These are phyloP conservation scores for Microplitis demolitor DNA, from an alignment of 1,140 invertebrate genomes.

Conservation along the genomic window DNA sequence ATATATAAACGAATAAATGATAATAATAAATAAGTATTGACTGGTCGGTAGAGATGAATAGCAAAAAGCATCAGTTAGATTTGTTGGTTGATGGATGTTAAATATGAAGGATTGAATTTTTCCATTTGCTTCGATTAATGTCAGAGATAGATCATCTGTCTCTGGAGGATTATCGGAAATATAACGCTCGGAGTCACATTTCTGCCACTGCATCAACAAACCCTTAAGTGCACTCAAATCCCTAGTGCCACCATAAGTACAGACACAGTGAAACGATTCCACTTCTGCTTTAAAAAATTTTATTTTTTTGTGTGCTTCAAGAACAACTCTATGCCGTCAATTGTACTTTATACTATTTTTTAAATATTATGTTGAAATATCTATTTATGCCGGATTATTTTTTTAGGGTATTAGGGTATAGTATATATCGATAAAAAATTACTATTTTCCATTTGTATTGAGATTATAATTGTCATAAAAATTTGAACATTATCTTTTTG, in stretches of 20 bases:
- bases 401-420: no score
- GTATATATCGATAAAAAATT: no score
- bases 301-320: not conserved
- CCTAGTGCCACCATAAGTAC: not conserved
- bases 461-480: no score
- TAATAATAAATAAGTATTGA: not conserved
- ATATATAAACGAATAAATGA: not conserved
- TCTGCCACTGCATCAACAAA: conserved; percentile 5
- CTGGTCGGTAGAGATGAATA: not conserved
- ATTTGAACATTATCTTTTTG: no score
- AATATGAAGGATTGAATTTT: conserved; percentile 9
- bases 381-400: no score
- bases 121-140: conserved; percentile 8
- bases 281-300: not conserved
- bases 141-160: conserved; percentile 6
- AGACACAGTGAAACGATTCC: not conserved
- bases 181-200: conserved; percentile 10
- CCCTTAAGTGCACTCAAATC: conserved; percentile 10
- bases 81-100: not conserved
- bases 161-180: conserved; percentile 5
- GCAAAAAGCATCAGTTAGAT: not conserved
- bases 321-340: not conserved
- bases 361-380: not conserved
- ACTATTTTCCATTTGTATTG: no score
- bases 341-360: not conserved